Conservation (phyloP, 2,888 invertebrate species). For the Aproaerema taeniolella region DNA sequence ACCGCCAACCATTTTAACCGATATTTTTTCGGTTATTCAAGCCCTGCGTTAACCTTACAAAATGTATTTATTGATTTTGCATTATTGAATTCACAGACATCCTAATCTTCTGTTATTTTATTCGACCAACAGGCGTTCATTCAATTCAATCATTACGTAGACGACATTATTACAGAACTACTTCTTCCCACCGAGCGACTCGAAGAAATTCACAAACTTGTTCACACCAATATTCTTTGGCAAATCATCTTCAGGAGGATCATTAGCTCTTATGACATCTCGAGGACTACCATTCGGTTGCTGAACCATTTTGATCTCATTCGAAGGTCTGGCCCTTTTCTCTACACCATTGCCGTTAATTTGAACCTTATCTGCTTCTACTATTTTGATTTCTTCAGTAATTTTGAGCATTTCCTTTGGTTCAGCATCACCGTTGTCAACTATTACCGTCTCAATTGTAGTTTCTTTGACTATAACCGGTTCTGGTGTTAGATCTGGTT, state of each 20-base stretch:
- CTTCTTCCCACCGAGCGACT: slow-evolving; percentile 67
- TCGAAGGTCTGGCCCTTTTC: slow-evolving; percentile 46
- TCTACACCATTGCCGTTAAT: slow-evolving; percentile 37
- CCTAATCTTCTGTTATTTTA: no score
- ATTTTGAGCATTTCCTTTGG: slow-evolving; percentile 12
- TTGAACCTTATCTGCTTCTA: slow-evolving; percentile 20
- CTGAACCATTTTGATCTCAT: slow-evolving; percentile 64
- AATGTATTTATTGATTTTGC: no score
- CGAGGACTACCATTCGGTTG: slow-evolving; percentile 48
- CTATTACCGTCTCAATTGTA: slow-evolving; percentile 17
- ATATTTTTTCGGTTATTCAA: no score
- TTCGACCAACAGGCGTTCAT: no score
- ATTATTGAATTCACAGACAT: no score
- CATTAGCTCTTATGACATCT: slow-evolving; percentile 66
- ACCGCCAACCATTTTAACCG: no score
- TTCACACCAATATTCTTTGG: slow-evolving; percentile 71
- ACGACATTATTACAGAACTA: slow-evolving; percentile 26
- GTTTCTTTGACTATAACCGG: slow-evolving; percentile 22
- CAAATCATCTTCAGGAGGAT: slow-evolving; percentile 66
- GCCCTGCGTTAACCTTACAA: no score
- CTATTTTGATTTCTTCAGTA: slow-evolving; percentile 14
- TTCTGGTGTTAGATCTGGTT: slow-evolving; percentile 15
- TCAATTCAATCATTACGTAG: no score
- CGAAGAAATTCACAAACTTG: slow-evolving; percentile 70
- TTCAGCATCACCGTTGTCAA: slow-evolving; percentile 2